phyloP scores from a whole-genome alignment of 2,888 invertebrate genomes.

The Tetragonula carbonaria region DNA sequence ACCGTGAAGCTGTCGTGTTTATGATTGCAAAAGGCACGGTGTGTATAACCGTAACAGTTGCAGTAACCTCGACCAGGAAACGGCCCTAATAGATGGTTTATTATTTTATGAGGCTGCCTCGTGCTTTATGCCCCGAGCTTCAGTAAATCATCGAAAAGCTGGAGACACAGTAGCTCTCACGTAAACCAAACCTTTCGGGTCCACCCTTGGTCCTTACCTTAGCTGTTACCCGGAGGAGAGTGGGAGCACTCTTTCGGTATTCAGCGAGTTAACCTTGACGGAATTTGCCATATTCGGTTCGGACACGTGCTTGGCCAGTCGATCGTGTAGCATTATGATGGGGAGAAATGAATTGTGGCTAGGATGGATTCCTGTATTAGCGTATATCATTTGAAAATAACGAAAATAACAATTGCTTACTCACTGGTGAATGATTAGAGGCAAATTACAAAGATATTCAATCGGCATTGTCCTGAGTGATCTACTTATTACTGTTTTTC shows the following conservation, averaged over 20 bases:
- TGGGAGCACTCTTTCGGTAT: not conserved
- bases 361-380: not conserved
- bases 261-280: slow-evolving; percentile 44
- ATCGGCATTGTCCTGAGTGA: no score
- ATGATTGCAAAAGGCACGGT: slow-evolving; percentile 4
- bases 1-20: slow-evolving; percentile 40
- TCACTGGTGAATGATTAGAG: no score
- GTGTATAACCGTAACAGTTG: slow-evolving; percentile 46
- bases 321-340: slow-evolving; percentile 21
- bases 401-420: no score
- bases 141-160: slow-evolving; percentile 75
- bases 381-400: not conserved
- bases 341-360: not conserved
- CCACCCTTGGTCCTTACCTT: not conserved
- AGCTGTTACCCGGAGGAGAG: no score
- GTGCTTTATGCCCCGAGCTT: slow-evolving; percentile 68
- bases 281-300: slow-evolving; percentile 30
- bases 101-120: slow-evolving; percentile 80
- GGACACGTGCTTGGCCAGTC: slow-evolving; percentile 11
- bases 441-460: no score
- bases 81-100: slow-evolving; percentile 79
- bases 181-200: slow-evolving; percentile 50
- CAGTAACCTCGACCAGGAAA: slow-evolving; percentile 7
- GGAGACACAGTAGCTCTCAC: slow-evolving; percentile 71
- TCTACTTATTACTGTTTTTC: no score